These are phyloP conservation scores for Zaprionus taronus DNA, from an alignment of 1,140 invertebrate species.

Conservation along the genomic window DNA sequence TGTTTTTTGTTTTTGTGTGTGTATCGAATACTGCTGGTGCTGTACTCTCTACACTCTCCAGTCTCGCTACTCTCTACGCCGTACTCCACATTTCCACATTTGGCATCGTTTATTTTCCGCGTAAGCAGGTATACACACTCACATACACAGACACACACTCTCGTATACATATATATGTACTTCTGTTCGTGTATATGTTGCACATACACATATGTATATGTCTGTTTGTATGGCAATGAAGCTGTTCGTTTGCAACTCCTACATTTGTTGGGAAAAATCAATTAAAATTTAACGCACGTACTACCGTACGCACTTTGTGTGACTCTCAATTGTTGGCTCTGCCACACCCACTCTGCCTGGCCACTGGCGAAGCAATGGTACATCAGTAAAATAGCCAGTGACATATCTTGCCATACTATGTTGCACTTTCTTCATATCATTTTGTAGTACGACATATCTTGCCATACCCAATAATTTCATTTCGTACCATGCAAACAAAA, in stretches of 20 bases:
- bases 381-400: background rate
- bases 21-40: conserved; percentile 60
- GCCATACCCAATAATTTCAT: background rate
- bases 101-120: conserved; percentile 67
- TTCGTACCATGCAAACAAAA: background rate
- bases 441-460: background rate
- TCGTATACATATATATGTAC: conserved; percentile 13
- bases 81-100: conserved; percentile 66
- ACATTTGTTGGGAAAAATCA: conserved; percentile 74
- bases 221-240: conserved; percentile 4
- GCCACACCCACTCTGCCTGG: conserved; percentile 12
- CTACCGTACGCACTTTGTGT: conserved; percentile 41
- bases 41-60: conserved; percentile 53
- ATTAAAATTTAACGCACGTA: conserved; percentile 79
- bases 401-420: background rate
- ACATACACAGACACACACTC: conserved; percentile 20
- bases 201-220: background rate
- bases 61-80: conserved; percentile 21
- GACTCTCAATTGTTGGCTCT: conserved; percentile 16
- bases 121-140: conserved; percentile 54
- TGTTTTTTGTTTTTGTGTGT: conserved; percentile 18
- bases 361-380: background rate
- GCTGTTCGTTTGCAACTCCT: conserved; percentile 39
- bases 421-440: background rate
- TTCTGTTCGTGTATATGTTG: conserved; percentile 3